These are phyloP conservation scores for Huso huso DNA, from an alignment of 2,797 vertebrate species.

Conservation along the genomic window DNA sequence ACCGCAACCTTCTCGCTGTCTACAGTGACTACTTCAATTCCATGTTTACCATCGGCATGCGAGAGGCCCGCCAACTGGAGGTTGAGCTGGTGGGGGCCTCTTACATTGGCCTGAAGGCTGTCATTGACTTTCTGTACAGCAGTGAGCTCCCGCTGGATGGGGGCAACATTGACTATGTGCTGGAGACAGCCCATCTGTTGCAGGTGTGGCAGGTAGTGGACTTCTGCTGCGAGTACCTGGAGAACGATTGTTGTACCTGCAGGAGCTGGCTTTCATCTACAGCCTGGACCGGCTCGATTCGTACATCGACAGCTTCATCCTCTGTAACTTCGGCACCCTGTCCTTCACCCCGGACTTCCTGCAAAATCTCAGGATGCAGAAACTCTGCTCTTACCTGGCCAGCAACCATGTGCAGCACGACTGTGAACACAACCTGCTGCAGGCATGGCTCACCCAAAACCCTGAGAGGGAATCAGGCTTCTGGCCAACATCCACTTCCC, in stretches of 20 bases:
- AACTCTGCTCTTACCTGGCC: conserved; percentile 74
- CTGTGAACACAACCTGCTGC: conserved; percentile 77
- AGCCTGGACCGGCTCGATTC: conserved; percentile 78
- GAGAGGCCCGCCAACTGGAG: conserved; percentile 80
- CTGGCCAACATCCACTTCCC: conserved; percentile 81
- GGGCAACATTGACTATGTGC: conserved; percentile 75
- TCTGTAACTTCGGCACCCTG: conserved; percentile 70
- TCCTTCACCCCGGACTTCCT: conserved; percentile 77
- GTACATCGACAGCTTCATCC: conserved; percentile 79
- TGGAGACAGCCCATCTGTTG: conserved; percentile 85
- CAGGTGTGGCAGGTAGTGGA: conserved; percentile 89
- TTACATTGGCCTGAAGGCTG: conserved; percentile 72
- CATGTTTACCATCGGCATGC: conserved; percentile 94
- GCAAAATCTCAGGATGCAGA: conserved; percentile 66
- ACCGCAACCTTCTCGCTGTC: conserved; percentile 79
- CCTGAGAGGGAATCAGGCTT: conserved; percentile 63
- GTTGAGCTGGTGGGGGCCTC: conserved; percentile 84
- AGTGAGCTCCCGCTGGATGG: conserved; percentile 78
- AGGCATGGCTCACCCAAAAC: conserved; percentile 78
- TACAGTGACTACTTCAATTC: conserved; percentile 92
- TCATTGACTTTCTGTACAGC: conserved; percentile 86
- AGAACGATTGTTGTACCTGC: conserved; percentile 87
- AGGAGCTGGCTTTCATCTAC: conserved; percentile 84
- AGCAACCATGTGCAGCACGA: conserved; percentile 74
- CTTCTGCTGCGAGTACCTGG: conserved; percentile 91